Percentiles rank a stretch among this genome's conserved stretches.
Conservation (phyloP, 2,888 invertebrate species). For the Mystacides longicornis region DNA sequence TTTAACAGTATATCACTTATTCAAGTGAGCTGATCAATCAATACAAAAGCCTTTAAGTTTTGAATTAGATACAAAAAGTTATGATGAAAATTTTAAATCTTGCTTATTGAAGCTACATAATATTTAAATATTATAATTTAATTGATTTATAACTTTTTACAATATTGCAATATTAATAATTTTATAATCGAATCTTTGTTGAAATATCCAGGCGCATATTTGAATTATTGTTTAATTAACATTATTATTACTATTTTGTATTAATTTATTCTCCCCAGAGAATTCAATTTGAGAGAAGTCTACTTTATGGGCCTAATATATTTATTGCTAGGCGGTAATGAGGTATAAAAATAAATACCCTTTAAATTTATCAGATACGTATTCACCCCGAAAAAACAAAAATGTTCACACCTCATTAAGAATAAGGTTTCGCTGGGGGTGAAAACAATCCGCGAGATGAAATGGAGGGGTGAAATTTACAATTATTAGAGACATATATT, state of each 20-base stretch:
- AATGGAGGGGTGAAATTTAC: neutral
- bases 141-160: no score
- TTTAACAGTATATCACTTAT: no score
- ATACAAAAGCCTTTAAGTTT: no score
- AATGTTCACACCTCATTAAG: slow-evolving; percentile 2
- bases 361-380: slow-evolving; percentile 1
- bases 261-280: neutral
- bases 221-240: neutral
- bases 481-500: neutral
- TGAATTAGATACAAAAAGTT: no score
- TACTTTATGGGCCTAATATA: neutral
- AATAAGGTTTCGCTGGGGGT: neutral
- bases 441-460: neutral
- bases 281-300: neutral
- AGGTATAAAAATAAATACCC: slow-evolving; percentile 2
- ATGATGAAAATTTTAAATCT: no score
- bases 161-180: no score
- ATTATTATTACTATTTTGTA: neutral
- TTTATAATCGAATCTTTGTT: no score
- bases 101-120: no score
- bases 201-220: no score
- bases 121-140: no score
- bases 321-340: neutral
- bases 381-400: neutral
- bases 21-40: no score